A percentile compares a stretch with the other conserved stretches of the same genome.
These are phyloP conservation scores for Kryptolebias marmoratus DNA, from an alignment of 2,113 vertebrate species.

Conservation along the genomic window DNA sequence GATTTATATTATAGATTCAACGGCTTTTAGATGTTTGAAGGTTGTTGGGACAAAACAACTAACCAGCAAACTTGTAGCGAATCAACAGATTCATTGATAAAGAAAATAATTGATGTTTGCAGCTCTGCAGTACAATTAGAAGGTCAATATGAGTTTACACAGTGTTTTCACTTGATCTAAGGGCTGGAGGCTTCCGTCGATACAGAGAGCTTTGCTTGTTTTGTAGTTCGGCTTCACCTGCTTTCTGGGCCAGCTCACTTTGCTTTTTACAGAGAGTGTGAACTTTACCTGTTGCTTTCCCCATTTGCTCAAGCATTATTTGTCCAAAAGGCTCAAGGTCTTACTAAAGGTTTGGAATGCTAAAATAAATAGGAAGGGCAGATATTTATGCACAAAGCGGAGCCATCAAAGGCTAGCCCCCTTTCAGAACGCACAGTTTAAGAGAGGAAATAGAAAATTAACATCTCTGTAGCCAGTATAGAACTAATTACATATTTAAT, in stretches of 20 bases:
- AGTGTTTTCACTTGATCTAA: conserved; percentile 38
- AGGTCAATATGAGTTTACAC: conserved; percentile 44
- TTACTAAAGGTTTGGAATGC: conserved; percentile 12
- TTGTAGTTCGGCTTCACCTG: conserved; percentile 19
- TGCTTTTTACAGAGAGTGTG: conserved; percentile 21
- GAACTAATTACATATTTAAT: conserved; percentile 17
- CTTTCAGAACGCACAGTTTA: neutral
- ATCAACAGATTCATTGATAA: conserved; percentile 30
- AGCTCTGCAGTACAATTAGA: conserved; percentile 18
- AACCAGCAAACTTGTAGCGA: conserved; percentile 5
- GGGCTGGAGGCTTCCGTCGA: conserved; percentile 27
- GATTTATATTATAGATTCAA: neutral
- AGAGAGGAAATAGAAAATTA: conserved; percentile 13
- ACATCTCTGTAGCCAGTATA: conserved; percentile 10
- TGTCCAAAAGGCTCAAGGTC: conserved; percentile 8
- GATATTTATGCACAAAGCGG: conserved; percentile 13
- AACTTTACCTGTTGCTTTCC: conserved; percentile 36
- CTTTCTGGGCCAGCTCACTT: conserved; percentile 13
- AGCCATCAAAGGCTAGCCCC: conserved; percentile 4
- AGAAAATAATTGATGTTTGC: conserved; percentile 40
- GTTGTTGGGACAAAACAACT: neutral
- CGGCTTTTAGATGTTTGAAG: neutral
- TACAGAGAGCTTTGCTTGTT: conserved; percentile 2
- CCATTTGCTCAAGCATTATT: conserved; percentile 10
- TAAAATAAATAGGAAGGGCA: conserved; percentile 3